Evolutionary conservation across 1,140 invertebrate species (phyloP).

Genomic region (Drosophila nasuta): DNA sequence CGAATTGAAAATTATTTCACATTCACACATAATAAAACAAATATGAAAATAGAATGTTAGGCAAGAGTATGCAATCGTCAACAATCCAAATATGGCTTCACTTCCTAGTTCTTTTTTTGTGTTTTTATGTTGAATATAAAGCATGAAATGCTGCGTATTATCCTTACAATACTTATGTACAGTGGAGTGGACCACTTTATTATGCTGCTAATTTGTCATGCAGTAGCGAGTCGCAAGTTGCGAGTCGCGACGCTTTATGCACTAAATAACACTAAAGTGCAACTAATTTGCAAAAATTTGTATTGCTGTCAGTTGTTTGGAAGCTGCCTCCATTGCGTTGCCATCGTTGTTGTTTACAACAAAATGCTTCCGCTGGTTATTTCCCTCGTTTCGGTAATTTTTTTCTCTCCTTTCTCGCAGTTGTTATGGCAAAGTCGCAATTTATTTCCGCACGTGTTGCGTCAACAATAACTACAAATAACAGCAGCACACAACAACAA

Average conservation of each 20-base stretch:
- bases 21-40: no score
- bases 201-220: slow-evolving; percentile 73
- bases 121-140: slow-evolving; percentile 28
- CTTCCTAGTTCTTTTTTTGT: not conserved
- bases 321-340: slow-evolving; percentile 22
- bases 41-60: no score
- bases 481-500: not conserved
- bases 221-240: slow-evolving; percentile 46
- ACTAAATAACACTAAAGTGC: slow-evolving; percentile 71
- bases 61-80: slow-evolving; percentile 1
- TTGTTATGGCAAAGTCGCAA: slow-evolving; percentile 41
- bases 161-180: slow-evolving; percentile 28
- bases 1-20: no score
- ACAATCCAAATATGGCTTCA: not conserved
- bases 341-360: slow-evolving; percentile 38
- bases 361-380: slow-evolving; percentile 28
- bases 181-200: slow-evolving; percentile 53
- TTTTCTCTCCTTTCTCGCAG: slow-evolving; percentile 6
- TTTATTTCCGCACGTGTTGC: slow-evolving; percentile 65
- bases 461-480: slow-evolving; percentile 33
- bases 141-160: slow-evolving; percentile 37
- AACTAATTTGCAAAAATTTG: slow-evolving; percentile 72
- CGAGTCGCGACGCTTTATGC: slow-evolving; percentile 62
- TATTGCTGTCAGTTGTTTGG: slow-evolving; percentile 48
- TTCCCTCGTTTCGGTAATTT: slow-evolving; percentile 13